phyloP scores from a whole-genome alignment of 2,797 vertebrate species.

The Bufotes viridis region DNA sequence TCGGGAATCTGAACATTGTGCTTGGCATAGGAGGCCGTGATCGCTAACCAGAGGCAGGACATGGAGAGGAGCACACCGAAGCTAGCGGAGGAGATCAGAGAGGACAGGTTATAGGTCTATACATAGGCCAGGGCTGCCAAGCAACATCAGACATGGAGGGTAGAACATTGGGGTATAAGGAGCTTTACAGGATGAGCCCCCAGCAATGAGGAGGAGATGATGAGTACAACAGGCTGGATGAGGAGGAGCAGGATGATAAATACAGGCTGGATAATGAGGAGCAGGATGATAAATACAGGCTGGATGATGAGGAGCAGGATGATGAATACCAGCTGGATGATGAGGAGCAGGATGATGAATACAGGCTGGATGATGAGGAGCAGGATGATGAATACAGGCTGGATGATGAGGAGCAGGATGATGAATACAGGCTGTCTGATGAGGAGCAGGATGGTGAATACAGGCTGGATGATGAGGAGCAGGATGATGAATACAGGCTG shows the following conservation, averaged over 20 bases:
- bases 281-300: neutral
- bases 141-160: too few relatives aligned
- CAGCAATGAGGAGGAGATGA: too few relatives aligned
- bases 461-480: neutral
- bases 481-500: neutral
- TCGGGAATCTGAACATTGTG: conserved; percentile 36
- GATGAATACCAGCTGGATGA: neutral
- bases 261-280: neutral
- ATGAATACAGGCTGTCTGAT: neutral
- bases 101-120: neutral
- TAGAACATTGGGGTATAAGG: too few relatives aligned
- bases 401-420: neutral
- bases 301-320: neutral
- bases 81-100: conserved; percentile 11
- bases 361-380: neutral
- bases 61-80: conserved; percentile 22
- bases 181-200: too few relatives aligned
- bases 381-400: neutral
- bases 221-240: too few relatives aligned
- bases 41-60: conserved; percentile 47
- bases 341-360: neutral
- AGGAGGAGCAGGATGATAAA: neutral
- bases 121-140: too few relatives aligned
- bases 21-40: conserved; percentile 5
- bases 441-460: neutral